Percentiles rank a stretch among this genome's conserved stretches.
Evolutionary conservation across 1,140 invertebrate species (phyloP).

Genomic region (Ceratitis capitata): DNA sequence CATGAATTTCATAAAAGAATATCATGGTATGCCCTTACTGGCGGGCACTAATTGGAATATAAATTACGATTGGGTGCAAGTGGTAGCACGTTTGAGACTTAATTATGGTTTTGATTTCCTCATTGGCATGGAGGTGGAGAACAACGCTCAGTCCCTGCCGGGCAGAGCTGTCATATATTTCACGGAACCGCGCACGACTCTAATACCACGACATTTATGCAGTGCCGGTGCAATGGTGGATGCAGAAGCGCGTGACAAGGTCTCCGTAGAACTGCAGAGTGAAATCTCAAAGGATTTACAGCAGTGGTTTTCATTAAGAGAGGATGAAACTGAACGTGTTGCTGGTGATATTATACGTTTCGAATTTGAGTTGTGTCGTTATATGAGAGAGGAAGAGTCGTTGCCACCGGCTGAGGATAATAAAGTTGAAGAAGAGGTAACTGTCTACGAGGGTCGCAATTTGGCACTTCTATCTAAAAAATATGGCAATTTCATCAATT

Average conservation of each 20-base stretch:
- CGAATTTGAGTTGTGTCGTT: conserved; percentile 59
- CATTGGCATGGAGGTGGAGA: conserved; percentile 53
- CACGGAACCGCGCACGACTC: conserved; percentile 53
- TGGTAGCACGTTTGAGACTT: conserved; percentile 47
- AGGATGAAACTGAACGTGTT: conserved; percentile 48
- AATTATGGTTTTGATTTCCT: conserved; percentile 59
- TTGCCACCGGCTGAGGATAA: background rate
- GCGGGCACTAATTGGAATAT: conserved; percentile 49
- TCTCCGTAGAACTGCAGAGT: conserved; percentile 47
- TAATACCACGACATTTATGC: conserved; percentile 55
- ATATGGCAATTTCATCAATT: conserved; percentile 49
- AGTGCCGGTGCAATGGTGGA: conserved; percentile 42
- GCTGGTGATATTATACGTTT: conserved; percentile 56
- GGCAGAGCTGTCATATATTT: conserved; percentile 54
- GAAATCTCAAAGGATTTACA: conserved; percentile 51
- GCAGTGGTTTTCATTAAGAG: conserved; percentile 50
- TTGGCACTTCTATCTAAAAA: conserved; percentile 30
- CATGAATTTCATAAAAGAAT: conserved; percentile 48
- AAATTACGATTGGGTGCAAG: conserved; percentile 51
- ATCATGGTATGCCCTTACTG: conserved; percentile 51
- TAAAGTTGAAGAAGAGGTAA: background rate
- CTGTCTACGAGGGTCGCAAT: conserved; percentile 37
- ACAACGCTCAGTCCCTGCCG: conserved; percentile 48
- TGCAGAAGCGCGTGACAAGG: conserved; percentile 43
- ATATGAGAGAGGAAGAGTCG: conserved; percentile 48